A percentile compares a stretch with the other conserved stretches of the same genome.
These are phyloP conservation scores for Acomys russatus DNA, from an alignment of 2,797 vertebrate species.

Conservation along the genomic window DNA sequence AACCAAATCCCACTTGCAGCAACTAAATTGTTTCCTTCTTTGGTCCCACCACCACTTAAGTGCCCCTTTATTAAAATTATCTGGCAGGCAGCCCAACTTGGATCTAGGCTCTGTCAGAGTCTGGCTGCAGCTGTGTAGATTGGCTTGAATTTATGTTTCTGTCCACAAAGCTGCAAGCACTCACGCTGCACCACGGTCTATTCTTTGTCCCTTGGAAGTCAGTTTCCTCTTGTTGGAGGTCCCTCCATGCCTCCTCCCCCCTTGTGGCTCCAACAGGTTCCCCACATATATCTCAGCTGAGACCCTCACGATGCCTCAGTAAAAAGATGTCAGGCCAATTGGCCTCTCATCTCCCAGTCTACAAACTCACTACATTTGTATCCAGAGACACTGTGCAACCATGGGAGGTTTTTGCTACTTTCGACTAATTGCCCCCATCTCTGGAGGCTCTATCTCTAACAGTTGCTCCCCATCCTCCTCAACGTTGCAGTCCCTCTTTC, in stretches of 20 bases:
- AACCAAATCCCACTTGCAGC: neutral
- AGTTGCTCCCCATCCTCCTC: neutral
- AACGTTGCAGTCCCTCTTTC: neutral
- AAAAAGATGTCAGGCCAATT: neutral
- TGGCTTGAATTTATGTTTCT: fast-evolving
- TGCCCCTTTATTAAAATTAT: neutral
- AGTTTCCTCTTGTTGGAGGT: no score
- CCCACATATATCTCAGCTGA: neutral
- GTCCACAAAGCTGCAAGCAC: neutral
- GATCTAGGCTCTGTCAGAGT: neutral
- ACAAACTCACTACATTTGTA: neutral
- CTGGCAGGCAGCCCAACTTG: neutral
- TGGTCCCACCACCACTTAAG: neutral
- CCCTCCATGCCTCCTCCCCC: no score
- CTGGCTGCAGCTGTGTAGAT: neutral
- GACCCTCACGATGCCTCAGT: neutral
- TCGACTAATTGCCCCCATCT: neutral
- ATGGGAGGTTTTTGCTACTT: neutral
- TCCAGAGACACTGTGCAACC: neutral
- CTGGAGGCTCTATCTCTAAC: neutral
- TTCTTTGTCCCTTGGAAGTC: neutral
- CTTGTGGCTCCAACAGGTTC: neutral
- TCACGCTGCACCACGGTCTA: neutral
- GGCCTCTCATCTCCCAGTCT: neutral
- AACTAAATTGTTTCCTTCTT: neutral